These are phyloP conservation scores for Mycalesis mineus DNA, from an alignment of 2,888 invertebrate genomes.

Conservation along the genomic window DNA sequence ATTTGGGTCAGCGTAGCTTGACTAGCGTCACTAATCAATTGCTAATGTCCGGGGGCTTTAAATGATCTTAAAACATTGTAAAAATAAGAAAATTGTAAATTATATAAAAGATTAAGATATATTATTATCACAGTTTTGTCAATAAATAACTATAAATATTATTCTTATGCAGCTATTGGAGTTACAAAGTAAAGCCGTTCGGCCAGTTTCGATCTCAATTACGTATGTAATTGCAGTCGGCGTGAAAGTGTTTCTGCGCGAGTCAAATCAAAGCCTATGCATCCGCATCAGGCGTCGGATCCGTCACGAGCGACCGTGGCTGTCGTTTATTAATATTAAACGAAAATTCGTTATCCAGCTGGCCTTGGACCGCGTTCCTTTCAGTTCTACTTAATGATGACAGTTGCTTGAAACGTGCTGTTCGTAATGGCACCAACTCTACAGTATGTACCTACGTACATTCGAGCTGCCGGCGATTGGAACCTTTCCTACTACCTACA, in stretches of 20 bases:
- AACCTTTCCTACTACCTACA: slow-evolving; percentile 39
- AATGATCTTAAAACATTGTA: too few relatives aligned
- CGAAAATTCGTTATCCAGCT: slow-evolving; percentile 76
- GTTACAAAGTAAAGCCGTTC: neutral
- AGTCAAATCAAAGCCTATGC: slow-evolving; percentile 47
- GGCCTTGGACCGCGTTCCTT: slow-evolving; percentile 72
- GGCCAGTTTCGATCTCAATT: slow-evolving; percentile 9
- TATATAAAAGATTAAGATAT: too few relatives aligned
- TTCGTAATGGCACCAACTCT: slow-evolving; percentile 57
- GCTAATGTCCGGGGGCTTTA: too few relatives aligned
- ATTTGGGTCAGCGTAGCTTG: too few relatives aligned
- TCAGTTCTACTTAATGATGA: slow-evolving; percentile 75
- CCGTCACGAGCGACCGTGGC: slow-evolving; percentile 67
- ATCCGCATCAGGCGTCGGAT: slow-evolving; percentile 60
- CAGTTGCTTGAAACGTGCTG: slow-evolving; percentile 69
- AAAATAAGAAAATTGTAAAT: too few relatives aligned
- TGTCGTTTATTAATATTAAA: slow-evolving; percentile 74
- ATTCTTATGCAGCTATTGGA: neutral
- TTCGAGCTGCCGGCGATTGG: slow-evolving; percentile 48
- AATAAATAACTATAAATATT: neutral
- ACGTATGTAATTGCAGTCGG: slow-evolving; percentile 16
- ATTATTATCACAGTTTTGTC: neutral
- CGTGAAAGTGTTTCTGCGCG: slow-evolving; percentile 58
- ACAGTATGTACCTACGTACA: slow-evolving; percentile 51
- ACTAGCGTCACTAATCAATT: too few relatives aligned